Conservation (phyloP, 2,888 invertebrate genomes). For the Stenchaetothrips biformis region DNA sequence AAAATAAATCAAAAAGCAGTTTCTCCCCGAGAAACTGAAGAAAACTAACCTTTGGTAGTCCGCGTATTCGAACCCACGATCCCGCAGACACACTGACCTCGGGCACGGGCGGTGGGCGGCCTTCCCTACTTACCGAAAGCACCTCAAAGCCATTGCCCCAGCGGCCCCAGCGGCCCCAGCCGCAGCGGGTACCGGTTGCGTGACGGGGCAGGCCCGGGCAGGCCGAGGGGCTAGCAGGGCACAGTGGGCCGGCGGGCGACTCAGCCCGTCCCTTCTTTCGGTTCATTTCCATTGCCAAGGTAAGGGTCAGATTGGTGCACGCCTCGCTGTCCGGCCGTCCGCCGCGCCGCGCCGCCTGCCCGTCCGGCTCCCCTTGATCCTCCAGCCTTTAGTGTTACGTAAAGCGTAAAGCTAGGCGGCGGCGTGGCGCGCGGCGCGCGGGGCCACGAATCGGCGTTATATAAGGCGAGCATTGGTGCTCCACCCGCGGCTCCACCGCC, state of each 20-base stretch:
- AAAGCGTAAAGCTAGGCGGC: neutral
- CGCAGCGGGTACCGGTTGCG: neutral
- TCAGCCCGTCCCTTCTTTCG: neutral
- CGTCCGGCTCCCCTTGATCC: neutral
- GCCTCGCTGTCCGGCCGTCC: neutral
- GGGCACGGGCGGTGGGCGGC: too few species aligned
- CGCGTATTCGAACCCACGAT: too few species aligned
- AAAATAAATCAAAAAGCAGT: too few species aligned
- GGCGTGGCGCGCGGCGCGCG: neutral
- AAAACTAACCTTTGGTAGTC: too few species aligned
- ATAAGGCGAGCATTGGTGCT: neutral
- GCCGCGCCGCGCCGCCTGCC: neutral
- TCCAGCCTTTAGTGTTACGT: neutral
- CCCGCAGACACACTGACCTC: too few species aligned
- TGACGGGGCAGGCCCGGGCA: neutral
- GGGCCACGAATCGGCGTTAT: neutral
- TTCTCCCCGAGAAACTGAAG: too few species aligned
- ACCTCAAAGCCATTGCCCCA: too few species aligned
- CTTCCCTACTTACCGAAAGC: too few species aligned
- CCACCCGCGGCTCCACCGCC: neutral
- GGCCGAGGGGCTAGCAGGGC: neutral
- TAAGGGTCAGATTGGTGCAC: neutral
- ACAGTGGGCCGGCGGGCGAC: neutral
- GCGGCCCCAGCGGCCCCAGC: neutral
- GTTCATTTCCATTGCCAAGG: conserved; percentile 18